Conservation (phyloP, 2,888 invertebrate species). For the Torymus tubicola region DNA sequence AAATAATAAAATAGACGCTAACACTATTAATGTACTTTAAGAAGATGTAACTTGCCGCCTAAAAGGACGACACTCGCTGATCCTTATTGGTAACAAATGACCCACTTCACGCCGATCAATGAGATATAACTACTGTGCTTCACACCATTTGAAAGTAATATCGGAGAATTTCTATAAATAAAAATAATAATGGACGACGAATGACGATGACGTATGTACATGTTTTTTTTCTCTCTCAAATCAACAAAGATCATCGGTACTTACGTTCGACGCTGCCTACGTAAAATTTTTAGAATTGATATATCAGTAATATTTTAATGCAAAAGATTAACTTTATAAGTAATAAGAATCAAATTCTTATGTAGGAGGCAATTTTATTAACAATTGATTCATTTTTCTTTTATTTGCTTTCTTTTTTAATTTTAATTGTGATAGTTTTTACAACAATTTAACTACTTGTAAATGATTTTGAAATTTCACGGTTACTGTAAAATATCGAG, state of each 20-base stretch:
- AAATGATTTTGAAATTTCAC: background rate
- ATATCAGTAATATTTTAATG: conserved; percentile 15
- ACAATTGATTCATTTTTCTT: background rate
- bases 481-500: too few relatives aligned
- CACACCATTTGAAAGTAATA: conserved; percentile 48
- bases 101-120: background rate
- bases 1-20: conserved; percentile 2
- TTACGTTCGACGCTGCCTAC: conserved; percentile 41
- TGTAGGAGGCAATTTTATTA: background rate
- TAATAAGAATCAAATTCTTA: conserved; percentile 23
- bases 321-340: conserved; percentile 6
- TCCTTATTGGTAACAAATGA: background rate
- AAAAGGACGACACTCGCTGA: conserved; percentile 7
- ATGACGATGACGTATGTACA: background rate
- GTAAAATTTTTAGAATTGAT: conserved; percentile 29
- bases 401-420: too few relatives aligned
- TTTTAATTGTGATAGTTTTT: too few relatives aligned
- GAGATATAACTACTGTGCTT: conserved; percentile 9
- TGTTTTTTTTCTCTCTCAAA: conserved; percentile 19
- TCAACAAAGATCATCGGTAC: conserved; percentile 43
- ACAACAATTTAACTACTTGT: too few relatives aligned
- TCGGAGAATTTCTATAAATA: conserved; percentile 8
- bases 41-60: conserved; percentile 1
- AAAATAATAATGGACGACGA: conserved; percentile 2
- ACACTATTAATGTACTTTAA: conserved; percentile 16